Evolutionary conservation across 2,797 vertebrate species (phyloP).

Genomic region (Characodon lateralis): DNA sequence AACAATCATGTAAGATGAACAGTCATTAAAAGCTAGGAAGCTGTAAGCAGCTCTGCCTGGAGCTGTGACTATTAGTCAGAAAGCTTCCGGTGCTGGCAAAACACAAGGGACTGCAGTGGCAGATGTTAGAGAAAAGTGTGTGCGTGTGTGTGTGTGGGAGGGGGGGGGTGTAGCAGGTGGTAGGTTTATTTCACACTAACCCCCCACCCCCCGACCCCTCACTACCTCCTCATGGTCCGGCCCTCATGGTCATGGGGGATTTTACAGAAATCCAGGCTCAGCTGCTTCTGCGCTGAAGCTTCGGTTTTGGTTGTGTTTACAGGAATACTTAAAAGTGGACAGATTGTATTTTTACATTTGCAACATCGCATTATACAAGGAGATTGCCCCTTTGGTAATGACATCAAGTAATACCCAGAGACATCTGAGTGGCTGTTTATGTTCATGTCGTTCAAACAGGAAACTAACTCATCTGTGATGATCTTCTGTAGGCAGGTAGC

Average conservation of each 20-base stretch:
- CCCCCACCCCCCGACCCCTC: neutral
- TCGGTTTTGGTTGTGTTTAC: constrained; percentile 56
- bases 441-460: constrained; percentile 5
- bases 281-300: constrained; percentile 67
- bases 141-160: constrained; percentile 33
- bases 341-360: constrained; percentile 52
- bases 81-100: constrained; percentile 75
- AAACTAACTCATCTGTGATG: neutral
- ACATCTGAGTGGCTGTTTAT: constrained; percentile 4
- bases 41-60: constrained; percentile 58
- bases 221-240: constrained; percentile 50
- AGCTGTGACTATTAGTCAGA: constrained; percentile 74
- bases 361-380: constrained; percentile 35
- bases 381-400: constrained; percentile 30
- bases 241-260: constrained; percentile 61
- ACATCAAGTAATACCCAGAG: constrained; percentile 24
- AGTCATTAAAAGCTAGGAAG: constrained; percentile 75
- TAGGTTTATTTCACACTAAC: constrained; percentile 78
- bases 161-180: constrained; percentile 77
- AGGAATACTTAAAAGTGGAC: constrained; percentile 38
- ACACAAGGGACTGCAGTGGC: constrained; percentile 72
- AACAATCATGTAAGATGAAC: constrained; percentile 73
- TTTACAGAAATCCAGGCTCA: constrained; percentile 70
- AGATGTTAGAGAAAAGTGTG: constrained; percentile 60
- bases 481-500: constrained; percentile 18